Base-by-base conservation (phyloP, 2,113 vertebrate genomes). In the Dunckerocampus dactyliophorus region DNA sequence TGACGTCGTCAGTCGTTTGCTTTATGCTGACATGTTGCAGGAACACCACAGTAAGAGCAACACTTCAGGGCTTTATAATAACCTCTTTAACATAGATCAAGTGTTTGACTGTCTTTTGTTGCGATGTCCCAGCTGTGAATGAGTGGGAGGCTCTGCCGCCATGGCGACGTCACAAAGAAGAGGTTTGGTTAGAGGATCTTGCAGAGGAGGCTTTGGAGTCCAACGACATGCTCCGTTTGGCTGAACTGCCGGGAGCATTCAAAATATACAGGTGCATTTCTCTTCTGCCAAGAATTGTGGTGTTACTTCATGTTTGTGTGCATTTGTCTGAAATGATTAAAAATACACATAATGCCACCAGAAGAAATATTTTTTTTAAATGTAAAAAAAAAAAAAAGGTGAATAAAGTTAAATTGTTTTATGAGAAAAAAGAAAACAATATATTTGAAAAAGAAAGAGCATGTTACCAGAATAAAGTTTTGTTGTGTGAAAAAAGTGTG, bases 1-100 rank as follows among this genome's bases (percentile, higher is more conserved):
- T 63, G 82, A 89, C 17, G 71, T 76, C 14, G 78, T 92, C 67
- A 80, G 57, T 15, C 80, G 80, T 43, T 71, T 65, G 54, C 82
- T 92, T 16, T 87, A 75, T 10, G 72, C 56, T 53, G 91, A 92
- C 72, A 92, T 91, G 89, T 82, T 92, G 19, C 83, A 86, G 76
- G 80, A 90, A 39, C 69, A 82, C 67, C 58, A 85, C 15, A 72
- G 87, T 87, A 79, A 86, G 83, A 49, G 52, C 22, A 7, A 47
- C 3, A 54, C 1, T 3, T 56, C 15, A 1, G 31, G 31, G 6
- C 16, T 8, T 17, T n/a, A 21, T 3, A n/a, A n/a, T n/a, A n/a
- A n/a, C n/a, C n/a, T n/a, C n/a, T 21, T 62, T 68, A 28, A 16
- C 24, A 8, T 34, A 34, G 1, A 34, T 4, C 31, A 34, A 34